Conservation (phyloP, 2,113 vertebrate species). For the Oncorhynchus masou region DNA sequence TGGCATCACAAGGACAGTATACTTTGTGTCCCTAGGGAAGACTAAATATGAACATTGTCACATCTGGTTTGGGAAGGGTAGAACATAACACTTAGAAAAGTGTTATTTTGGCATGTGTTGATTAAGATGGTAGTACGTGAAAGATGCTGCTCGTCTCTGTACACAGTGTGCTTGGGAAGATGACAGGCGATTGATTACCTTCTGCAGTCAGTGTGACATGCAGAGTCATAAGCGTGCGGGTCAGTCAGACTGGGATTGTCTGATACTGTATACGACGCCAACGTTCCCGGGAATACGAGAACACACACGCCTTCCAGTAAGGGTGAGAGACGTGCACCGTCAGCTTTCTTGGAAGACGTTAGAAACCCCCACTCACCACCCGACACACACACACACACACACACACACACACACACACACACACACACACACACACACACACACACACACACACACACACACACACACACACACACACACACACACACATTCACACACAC, state of each 20-base stretch:
- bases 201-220: no score
- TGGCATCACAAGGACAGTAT: background rate
- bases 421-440: background rate
- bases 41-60: background rate
- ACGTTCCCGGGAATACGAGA: background rate
- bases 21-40: background rate
- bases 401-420: background rate
- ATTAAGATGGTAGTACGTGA: no score
- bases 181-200: no score
- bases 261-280: background rate
- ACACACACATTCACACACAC: background rate
- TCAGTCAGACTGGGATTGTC: background rate
- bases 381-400: background rate
- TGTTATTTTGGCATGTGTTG: no score
- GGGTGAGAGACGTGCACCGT: slow-evolving; percentile 30
- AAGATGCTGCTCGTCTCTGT: no score
- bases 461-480: background rate
- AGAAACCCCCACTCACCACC: background rate
- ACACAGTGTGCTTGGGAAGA: no score
- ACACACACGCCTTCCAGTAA: background rate
- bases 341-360: slow-evolving; percentile 52
- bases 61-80: background rate
- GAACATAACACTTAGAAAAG: no score
- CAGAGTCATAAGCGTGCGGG: background rate
- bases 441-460: background rate